Evolutionary conservation across 2,113 vertebrate species (phyloP).

Genomic region (Nannobrachium achirus): DNA sequence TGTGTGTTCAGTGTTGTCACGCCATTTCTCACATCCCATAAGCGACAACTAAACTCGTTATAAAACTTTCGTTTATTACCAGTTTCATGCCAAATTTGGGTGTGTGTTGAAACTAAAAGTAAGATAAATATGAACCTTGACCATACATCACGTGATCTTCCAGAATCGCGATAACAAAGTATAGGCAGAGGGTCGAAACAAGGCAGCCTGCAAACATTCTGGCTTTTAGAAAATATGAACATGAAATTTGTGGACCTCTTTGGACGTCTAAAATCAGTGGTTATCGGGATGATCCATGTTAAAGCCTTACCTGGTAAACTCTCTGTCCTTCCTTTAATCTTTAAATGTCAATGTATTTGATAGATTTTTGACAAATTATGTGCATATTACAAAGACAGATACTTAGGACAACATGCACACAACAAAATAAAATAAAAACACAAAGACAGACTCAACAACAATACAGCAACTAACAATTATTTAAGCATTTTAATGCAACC

Average conservation of each 20-base stretch:
- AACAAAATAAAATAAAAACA: too few relatives aligned
- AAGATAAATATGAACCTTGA: slow-evolving; percentile 63
- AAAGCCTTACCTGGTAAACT: slow-evolving; percentile 85
- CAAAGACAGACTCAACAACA: too few relatives aligned
- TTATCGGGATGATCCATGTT: slow-evolving; percentile 87
- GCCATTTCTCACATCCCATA: background rate
- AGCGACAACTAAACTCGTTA: background rate
- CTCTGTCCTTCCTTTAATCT: background rate
- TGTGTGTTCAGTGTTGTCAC: too few relatives aligned
- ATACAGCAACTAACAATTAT: too few relatives aligned
- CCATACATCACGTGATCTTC: slow-evolving; percentile 67
- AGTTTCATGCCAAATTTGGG: background rate
- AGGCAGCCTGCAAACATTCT: background rate
- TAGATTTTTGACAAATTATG: background rate
- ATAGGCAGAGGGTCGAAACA: background rate
- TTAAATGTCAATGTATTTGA: background rate
- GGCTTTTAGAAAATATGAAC: slow-evolving; percentile 1
- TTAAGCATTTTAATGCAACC: too few relatives aligned
- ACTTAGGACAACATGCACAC: too few relatives aligned
- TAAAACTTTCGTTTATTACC: too few relatives aligned
- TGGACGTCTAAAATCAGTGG: slow-evolving; percentile 75
- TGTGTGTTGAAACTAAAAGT: background rate
- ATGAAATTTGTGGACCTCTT: slow-evolving; percentile 81
- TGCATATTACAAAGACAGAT: too few relatives aligned
- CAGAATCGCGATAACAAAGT: background rate